Percentiles rank a stretch among this genome's conserved stretches.
Evolutionary conservation across 2,888 invertebrate genomes (phyloP).

Genomic region (Sphaerophoria rueppellii): DNA sequence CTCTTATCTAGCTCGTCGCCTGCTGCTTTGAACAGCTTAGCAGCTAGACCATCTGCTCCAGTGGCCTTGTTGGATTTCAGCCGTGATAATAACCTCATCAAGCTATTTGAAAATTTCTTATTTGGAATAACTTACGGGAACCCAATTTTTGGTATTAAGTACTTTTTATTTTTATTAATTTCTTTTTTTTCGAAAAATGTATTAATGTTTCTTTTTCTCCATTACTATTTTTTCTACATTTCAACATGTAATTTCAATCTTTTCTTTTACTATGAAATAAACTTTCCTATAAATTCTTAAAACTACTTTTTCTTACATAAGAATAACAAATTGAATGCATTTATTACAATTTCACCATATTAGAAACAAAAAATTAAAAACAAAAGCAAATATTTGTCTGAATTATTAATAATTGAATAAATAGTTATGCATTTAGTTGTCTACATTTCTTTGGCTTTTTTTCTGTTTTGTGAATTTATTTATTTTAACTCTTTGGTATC

Average conservation of each 20-base stretch:
- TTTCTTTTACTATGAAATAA: slow-evolving; percentile 22
- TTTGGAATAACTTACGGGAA: no score
- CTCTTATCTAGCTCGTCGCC: no score
- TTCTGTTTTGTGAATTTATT: slow-evolving; percentile 30
- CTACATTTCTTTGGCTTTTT: slow-evolving; percentile 61
- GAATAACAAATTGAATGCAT: slow-evolving; percentile 56
- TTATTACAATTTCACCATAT: slow-evolving; percentile 40
- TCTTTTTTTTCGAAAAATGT: slow-evolving; percentile 37
- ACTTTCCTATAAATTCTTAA: slow-evolving; percentile 55
- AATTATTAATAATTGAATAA: slow-evolving; percentile 9
- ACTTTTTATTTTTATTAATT: slow-evolving; percentile 37
- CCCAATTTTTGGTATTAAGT: slow-evolving; percentile 29
- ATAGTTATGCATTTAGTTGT: slow-evolving; percentile 6
- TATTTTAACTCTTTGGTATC: slow-evolving; percentile 18
- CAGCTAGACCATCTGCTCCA: no score
- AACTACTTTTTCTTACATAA: slow-evolving; percentile 46
- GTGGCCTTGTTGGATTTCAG: no score
- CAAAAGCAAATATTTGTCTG: slow-evolving; percentile 1
- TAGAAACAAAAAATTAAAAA: not conserved
- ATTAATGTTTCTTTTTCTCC: slow-evolving; percentile 31
- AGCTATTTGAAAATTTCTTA: no score
- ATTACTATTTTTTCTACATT: slow-evolving; percentile 59
- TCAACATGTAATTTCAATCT: slow-evolving; percentile 62
- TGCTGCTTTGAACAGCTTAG: no score
- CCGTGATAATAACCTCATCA: no score